A percentile compares a stretch with the other conserved stretches of the same genome.
phyloP scores from a whole-genome alignment of 1,140 invertebrate species.

The Rhagoletis pomonella region DNA sequence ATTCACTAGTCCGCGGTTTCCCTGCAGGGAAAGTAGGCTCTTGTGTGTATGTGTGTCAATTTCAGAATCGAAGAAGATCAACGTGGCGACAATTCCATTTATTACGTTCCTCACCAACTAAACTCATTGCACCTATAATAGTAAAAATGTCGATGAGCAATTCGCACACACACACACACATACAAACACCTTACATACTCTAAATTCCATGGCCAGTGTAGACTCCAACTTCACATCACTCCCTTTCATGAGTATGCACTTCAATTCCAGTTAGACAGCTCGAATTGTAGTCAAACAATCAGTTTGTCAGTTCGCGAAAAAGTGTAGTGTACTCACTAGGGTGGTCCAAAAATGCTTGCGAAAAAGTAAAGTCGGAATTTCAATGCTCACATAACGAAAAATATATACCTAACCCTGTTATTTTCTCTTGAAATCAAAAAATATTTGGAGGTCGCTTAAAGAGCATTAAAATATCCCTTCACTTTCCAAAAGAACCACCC shows the following conservation, averaged over 20 bases:
- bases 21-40: no score
- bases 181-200: no score
- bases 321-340: neutral
- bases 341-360: no score
- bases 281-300: constrained; percentile 46
- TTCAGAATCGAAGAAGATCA: neutral
- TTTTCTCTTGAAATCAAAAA: no score
- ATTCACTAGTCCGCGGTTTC: no score
- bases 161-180: neutral
- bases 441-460: no score
- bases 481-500: neutral
- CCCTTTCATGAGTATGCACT: neutral
- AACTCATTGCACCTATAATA: neutral
- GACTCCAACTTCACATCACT: neutral
- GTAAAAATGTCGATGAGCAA: neutral
- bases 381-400: no score
- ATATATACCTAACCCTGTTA: no score
- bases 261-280: constrained; percentile 14
- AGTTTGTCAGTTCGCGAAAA: constrained; percentile 42
- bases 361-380: no score
- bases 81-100: constrained; percentile 34
- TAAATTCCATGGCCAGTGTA: neutral
- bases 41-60: neutral
- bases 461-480: no score
- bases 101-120: neutral